These are phyloP conservation scores for Albula goreensis DNA, from an alignment of 2,113 vertebrate species.

Conservation along the genomic window DNA sequence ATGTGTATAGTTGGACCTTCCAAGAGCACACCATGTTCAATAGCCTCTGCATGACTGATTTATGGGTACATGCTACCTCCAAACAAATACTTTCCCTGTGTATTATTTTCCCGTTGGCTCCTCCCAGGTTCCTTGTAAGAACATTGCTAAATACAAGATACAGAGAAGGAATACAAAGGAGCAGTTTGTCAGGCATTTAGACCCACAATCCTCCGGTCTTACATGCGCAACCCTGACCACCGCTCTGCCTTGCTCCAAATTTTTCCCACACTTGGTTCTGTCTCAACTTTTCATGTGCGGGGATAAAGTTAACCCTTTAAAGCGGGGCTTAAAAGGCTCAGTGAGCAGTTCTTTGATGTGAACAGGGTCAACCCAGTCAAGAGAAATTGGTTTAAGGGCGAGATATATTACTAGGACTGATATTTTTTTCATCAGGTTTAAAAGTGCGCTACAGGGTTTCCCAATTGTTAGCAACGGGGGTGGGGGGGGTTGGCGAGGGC, in stretches of 20 bases:
- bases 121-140: neutral
- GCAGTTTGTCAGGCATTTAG: neutral
- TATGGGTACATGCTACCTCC: neutral
- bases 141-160: neutral
- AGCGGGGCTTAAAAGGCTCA: slow-evolving; percentile 65
- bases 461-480: neutral
- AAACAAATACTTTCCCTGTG: neutral
- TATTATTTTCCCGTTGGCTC: neutral
- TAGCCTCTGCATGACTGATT: neutral
- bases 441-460: slow-evolving; percentile 61
- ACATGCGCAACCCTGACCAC: slow-evolving; percentile 44
- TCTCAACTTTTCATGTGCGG: slow-evolving; percentile 50
- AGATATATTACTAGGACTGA: slow-evolving; percentile 66
- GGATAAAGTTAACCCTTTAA: slow-evolving; percentile 60
- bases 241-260: slow-evolving; percentile 24
- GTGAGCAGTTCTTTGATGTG: slow-evolving; percentile 67
- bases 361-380: slow-evolving; percentile 55
- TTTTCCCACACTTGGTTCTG: slow-evolving; percentile 65
- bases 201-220: slow-evolving; percentile 12
- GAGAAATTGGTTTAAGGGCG: slow-evolving; percentile 65
- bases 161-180: neutral
- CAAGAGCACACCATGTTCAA: neutral
- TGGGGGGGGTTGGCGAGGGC: too few relatives aligned
- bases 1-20: neutral
- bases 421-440: slow-evolving; percentile 60